Conservation (phyloP, 2,797 vertebrate genomes). For the Odontamblyopus rebecca region DNA sequence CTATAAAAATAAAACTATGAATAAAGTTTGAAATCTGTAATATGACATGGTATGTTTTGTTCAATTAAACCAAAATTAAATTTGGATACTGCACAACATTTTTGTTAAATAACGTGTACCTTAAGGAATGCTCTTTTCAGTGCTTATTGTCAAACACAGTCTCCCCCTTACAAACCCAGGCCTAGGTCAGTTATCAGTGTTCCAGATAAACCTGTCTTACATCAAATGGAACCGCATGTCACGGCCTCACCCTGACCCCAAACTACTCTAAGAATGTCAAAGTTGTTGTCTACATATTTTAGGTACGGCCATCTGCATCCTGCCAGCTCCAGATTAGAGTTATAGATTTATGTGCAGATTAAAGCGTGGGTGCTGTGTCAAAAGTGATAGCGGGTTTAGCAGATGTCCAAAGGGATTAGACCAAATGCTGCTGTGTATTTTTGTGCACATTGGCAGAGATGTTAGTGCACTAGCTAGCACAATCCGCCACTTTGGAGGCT, state of each 20-base stretch:
- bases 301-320: constrained; percentile 30
- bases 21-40: too few species aligned
- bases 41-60: neutral
- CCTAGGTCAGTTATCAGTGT: neutral
- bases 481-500: constrained; percentile 69
- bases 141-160: neutral
- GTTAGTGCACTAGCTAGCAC: constrained; percentile 41
- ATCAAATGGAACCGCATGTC: constrained; percentile 44
- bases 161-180: neutral
- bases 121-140: neutral
- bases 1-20: too few species aligned
- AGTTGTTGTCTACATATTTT: constrained; percentile 44
- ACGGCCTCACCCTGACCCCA: constrained; percentile 40
- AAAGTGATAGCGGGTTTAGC: constrained; percentile 73
- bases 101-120: neutral
- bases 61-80: neutral
- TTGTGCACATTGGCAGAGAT: constrained; percentile 50
- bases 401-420: constrained; percentile 72
- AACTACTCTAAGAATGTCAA: constrained; percentile 33
- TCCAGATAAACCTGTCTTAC: constrained; percentile 22
- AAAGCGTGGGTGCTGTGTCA: constrained; percentile 71
- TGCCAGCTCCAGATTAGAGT: constrained; percentile 75
- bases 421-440: constrained; percentile 69
- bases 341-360: constrained; percentile 76
- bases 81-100: neutral